These are phyloP conservation scores for Linepithema humile DNA, from an alignment of 1,140 invertebrate genomes.

Conservation along the genomic window DNA sequence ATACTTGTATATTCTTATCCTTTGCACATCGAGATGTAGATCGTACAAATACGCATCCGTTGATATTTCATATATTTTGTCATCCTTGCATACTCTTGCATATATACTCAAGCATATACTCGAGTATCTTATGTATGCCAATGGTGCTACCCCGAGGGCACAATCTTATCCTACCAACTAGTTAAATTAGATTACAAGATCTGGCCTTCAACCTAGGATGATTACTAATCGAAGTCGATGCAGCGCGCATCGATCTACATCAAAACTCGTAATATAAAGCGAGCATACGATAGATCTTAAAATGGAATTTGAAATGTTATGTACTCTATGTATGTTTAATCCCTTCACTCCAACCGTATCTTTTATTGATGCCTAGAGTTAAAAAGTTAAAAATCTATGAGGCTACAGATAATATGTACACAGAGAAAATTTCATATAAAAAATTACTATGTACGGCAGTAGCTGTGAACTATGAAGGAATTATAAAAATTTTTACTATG, in stretches of 20 bases:
- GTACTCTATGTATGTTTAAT: neutral
- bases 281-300: neutral
- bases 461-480: too few species aligned
- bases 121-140: neutral
- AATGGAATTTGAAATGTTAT: neutral
- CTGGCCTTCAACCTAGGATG: constrained; percentile 30
- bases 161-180: constrained; percentile 69
- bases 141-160: constrained; percentile 63
- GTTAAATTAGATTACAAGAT: constrained; percentile 68
- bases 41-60: neutral
- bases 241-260: neutral
- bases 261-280: neutral
- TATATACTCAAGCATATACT: neutral
- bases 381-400: too few species aligned
- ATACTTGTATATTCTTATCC: neutral
- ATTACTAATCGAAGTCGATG: constrained; percentile 57
- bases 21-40: neutral
- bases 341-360: too few species aligned
- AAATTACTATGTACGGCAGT: too few species aligned
- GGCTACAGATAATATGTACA: too few species aligned
- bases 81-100: neutral
- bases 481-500: too few species aligned
- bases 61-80: neutral
- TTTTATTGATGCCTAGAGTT: too few species aligned
- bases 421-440: too few species aligned